phyloP scores from a whole-genome alignment of 2,888 invertebrate species.

The Dermolepida albohirtum region DNA sequence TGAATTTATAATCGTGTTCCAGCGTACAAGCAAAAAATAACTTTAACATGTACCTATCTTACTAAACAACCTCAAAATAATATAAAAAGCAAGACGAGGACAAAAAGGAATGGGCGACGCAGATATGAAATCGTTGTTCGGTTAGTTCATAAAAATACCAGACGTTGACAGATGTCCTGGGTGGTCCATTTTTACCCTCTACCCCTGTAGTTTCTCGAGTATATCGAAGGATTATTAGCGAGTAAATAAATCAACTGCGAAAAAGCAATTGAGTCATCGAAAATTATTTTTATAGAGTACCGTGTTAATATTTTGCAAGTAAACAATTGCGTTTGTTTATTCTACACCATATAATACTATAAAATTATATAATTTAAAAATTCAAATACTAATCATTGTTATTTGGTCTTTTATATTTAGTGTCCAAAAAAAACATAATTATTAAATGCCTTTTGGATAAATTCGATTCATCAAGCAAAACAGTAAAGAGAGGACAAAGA shows the following conservation, averaged over 20 bases:
- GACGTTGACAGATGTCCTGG: conserved; percentile 44
- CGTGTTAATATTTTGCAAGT: too few relatives aligned
- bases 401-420: too few relatives aligned
- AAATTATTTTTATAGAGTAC: too few relatives aligned
- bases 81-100: conserved; percentile 13
- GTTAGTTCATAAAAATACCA: conserved; percentile 39
- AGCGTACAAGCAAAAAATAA: conserved; percentile 5
- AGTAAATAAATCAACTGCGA: conserved; percentile 25
- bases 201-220: conserved; percentile 30
- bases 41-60: conserved; percentile 5
- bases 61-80: conserved; percentile 22
- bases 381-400: too few relatives aligned
- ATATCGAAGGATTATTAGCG: conserved; percentile 23
- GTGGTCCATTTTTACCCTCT: conserved; percentile 44
- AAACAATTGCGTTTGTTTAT: too few relatives aligned
- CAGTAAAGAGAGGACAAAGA: too few relatives aligned
- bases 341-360: too few relatives aligned
- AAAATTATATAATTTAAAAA: too few relatives aligned
- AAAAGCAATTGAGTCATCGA: conserved; percentile 9
- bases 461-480: too few relatives aligned
- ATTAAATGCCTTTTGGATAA: too few relatives aligned
- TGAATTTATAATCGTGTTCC: conserved; percentile 1
- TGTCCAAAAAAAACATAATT: too few relatives aligned
- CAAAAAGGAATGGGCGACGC: conserved; percentile 1
- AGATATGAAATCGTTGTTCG: conserved; percentile 27